Percentiles rank a stretch among this genome's conserved stretches.
Evolutionary conservation across 2,888 invertebrate species (phyloP).

Genomic region (Isoperla grammatica): DNA sequence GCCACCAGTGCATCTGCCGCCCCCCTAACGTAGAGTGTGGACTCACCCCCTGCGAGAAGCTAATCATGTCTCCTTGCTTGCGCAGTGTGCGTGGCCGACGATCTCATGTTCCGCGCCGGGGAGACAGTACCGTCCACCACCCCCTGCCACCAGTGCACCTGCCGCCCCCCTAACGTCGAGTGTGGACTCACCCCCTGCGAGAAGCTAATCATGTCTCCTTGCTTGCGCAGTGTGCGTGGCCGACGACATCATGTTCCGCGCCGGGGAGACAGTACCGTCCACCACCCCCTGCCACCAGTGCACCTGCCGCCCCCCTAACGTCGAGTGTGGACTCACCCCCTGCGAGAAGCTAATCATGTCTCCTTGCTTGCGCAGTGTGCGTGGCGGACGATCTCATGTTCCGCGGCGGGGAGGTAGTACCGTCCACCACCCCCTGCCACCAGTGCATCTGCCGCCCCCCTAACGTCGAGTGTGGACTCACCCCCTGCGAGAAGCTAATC

Average conservation of each 20-base stretch:
- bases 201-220: too few relatives aligned
- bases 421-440: slow-evolving; percentile 57
- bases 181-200: too few relatives aligned
- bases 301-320: slow-evolving; percentile 55
- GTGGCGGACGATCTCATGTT: slow-evolving; percentile 60
- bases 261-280: slow-evolving; percentile 55
- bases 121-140: too few relatives aligned
- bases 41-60: slow-evolving; percentile 59
- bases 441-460: slow-evolving; percentile 59
- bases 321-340: slow-evolving; percentile 53
- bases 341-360: slow-evolving; percentile 37
- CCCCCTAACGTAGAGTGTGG: slow-evolving; percentile 56
- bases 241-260: slow-evolving; percentile 58
- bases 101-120: too few relatives aligned
- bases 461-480: slow-evolving; percentile 53
- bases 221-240: slow-evolving; percentile 56
- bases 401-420: slow-evolving; percentile 56
- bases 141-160: too few relatives aligned
- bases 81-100: too few relatives aligned
- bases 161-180: too few relatives aligned
- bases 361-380: slow-evolving; percentile 45
- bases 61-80: too few relatives aligned
- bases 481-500: slow-evolving; percentile 63
- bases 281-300: slow-evolving; percentile 62
- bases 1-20: slow-evolving; percentile 60